Conservation (phyloP, 2,888 invertebrate species). For the Xestia ashworthii region DNA sequence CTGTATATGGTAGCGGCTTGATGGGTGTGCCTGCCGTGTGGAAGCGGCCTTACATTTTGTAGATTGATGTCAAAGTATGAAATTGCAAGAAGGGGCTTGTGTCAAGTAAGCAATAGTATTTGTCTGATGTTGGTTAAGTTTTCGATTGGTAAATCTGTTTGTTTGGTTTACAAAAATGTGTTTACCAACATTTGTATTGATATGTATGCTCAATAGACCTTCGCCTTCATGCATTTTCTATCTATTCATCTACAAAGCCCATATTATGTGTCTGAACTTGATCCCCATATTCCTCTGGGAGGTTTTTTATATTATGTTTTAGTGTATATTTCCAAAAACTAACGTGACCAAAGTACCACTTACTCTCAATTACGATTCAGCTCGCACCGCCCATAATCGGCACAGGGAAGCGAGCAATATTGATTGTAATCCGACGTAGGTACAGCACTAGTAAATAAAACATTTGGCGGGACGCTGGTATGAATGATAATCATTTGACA, state of each 20-base stretch:
- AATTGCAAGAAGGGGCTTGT: constrained; percentile 16
- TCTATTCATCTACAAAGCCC: not conserved
- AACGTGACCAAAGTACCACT: constrained; percentile 7
- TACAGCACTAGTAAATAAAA: constrained; percentile 57
- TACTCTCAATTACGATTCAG: constrained; percentile 46
- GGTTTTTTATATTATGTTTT: not conserved
- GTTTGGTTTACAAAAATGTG: not conserved
- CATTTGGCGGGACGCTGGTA: constrained; percentile 42
- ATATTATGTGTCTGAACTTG: not conserved
- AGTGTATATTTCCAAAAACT: constrained; percentile 3
- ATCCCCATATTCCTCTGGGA: not conserved
- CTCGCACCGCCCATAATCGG: constrained; percentile 34
- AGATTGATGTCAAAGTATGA: constrained; percentile 16
- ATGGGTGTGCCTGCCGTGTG: constrained; percentile 24
- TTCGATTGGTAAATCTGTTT: constrained; percentile 7
- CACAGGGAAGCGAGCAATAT: constrained; percentile 58
- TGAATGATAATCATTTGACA: constrained; percentile 59
- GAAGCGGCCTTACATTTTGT: constrained; percentile 8
- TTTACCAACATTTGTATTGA: not conserved
- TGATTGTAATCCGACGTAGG: constrained; percentile 48
- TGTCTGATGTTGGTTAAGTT: constrained; percentile 2
- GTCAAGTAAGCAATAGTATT: not conserved
- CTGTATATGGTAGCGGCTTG: constrained; percentile 40
- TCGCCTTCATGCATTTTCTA: not conserved
- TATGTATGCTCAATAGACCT: not conserved